Percentiles rank a stretch among this genome's conserved stretches.
These are phyloP conservation scores for Halictus quadricinctus DNA, from an alignment of 2,888 invertebrate species.

Conservation along the genomic window DNA sequence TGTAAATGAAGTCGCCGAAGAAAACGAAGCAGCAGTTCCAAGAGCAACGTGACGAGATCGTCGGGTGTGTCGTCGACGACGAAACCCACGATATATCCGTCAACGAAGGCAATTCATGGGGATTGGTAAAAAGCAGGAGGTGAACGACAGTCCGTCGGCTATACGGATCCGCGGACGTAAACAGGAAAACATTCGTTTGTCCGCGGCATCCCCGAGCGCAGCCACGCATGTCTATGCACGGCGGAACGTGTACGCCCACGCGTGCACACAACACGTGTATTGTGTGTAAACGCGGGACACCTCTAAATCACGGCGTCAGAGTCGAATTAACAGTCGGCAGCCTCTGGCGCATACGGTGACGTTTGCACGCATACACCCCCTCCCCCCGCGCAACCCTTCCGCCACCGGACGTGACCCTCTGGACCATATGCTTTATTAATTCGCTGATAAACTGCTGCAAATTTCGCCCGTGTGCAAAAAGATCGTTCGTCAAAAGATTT, in stretches of 20 bases:
- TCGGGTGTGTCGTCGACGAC: background rate
- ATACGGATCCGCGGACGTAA: constrained; percentile 63
- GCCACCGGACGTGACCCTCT: background rate
- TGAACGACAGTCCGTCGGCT: constrained; percentile 62
- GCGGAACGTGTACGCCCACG: constrained; percentile 38
- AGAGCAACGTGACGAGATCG: background rate
- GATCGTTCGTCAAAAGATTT: background rate
- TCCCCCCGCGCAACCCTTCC: constrained; percentile 18
- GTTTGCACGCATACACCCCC: constrained; percentile 16
- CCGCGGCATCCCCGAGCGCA: constrained; percentile 62
- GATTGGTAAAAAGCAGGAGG: constrained; percentile 21
- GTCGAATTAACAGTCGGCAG: constrained; percentile 64
- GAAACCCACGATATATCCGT: background rate
- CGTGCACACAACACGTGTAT: constrained; percentile 40
- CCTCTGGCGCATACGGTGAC: constrained; percentile 46
- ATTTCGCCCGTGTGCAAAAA: background rate
- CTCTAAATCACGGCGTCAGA: constrained; percentile 65
- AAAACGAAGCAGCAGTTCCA: background rate
- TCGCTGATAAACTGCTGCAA: background rate
- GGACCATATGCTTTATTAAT: constrained; percentile 6
- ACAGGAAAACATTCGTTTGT: constrained; percentile 78
- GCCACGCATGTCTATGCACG: constrained; percentile 50
- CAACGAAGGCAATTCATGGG: background rate
- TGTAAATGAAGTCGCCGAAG: background rate
- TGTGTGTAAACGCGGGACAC: constrained; percentile 54